A percentile compares a stretch with the other conserved stretches of the same genome.
These are phyloP conservation scores for Helicoverpa armigera DNA, from an alignment of 1,140 invertebrate genomes.

Conservation along the genomic window DNA sequence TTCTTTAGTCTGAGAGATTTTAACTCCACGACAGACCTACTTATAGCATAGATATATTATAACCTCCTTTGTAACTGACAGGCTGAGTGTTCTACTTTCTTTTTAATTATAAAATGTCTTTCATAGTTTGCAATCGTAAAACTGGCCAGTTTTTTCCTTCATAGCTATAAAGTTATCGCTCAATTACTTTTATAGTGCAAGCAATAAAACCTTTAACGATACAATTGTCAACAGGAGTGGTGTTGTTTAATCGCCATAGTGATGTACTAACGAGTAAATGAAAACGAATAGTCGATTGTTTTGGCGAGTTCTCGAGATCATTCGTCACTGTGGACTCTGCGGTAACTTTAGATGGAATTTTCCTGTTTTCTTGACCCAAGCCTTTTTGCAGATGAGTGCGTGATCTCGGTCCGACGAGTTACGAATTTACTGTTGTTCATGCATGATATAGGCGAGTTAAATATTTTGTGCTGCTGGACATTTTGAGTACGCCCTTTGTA, in stretches of 20 bases:
- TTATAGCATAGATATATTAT: not conserved
- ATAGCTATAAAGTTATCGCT: conserved; percentile 9
- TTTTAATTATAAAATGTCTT: conserved; percentile 28
- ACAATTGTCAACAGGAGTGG: not conserved
- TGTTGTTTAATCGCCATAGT: not conserved
- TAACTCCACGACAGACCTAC: not conserved
- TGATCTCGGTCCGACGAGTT: not conserved
- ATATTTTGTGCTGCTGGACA: not conserved
- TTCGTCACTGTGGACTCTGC: conserved; percentile 28
- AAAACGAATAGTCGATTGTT: conserved; percentile 33
- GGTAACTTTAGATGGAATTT: conserved; percentile 32
- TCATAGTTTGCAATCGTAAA: conserved; percentile 7
- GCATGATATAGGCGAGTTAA: not conserved
- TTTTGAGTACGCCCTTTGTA: not conserved
- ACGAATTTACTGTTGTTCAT: conserved; percentile 9
- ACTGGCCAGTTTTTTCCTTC: not conserved
- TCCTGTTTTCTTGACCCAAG: conserved; percentile 38
- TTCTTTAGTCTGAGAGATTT: conserved; percentile 41
- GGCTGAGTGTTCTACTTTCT: not conserved
- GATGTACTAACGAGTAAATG: conserved; percentile 28
- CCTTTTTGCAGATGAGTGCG: conserved; percentile 3
- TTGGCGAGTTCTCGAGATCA: not conserved
- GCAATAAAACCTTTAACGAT: conserved; percentile 19
- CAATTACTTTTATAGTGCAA: conserved; percentile 6
- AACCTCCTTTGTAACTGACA: not conserved